Evolutionary conservation across 2,888 invertebrate genomes (phyloP), one percentile per base, ranked within the genome.

Genomic region (Tyria jacobaeae): DNA sequence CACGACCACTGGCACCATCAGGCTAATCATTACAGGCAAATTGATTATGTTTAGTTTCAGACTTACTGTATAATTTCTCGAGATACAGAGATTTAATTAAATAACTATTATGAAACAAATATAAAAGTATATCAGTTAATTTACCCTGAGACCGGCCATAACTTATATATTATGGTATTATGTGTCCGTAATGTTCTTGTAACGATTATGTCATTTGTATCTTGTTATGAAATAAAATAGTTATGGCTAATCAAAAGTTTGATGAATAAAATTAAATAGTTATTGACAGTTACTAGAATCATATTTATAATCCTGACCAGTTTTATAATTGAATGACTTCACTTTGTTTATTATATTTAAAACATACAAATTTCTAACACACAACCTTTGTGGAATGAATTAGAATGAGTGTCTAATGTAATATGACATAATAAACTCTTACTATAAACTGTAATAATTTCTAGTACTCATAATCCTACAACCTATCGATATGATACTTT

Each of bases 291-390:
- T 9, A 9, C 21, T 21, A 12, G 44, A 12, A 21, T 21, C 12
- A 21, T 0, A 21, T 21, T 51, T 35, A 24, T 21, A 25, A 47
- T 21, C 21, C 51, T 9, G 15, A 4, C 24, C 21, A 24, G n/a
- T 24, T 51, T 51, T 51, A 51, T 35, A 35, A 51, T 15, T 9
- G 21, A 51, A 51, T 51, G 51, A 51, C 51, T 51, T 51, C 51
- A 51, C 35, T 9, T 15, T 51, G 12, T 35, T 51, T 51, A 17
- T 24, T 44, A 10, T 21, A 21, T 21, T 44, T 12, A 12, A 21
- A 4, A 44, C 44, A 21, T 5, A 44, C 44, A 44, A 21, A 12
- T 44, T 44, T 12, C 4, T 4, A 21, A 44, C 21, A 9, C 27
- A 31, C 4, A 31, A 31, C 27, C 27, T 31, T 31, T 31, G 27